phyloP scores from a whole-genome alignment of 2,888 invertebrate species.

The Heterodera filipjevi region DNA sequence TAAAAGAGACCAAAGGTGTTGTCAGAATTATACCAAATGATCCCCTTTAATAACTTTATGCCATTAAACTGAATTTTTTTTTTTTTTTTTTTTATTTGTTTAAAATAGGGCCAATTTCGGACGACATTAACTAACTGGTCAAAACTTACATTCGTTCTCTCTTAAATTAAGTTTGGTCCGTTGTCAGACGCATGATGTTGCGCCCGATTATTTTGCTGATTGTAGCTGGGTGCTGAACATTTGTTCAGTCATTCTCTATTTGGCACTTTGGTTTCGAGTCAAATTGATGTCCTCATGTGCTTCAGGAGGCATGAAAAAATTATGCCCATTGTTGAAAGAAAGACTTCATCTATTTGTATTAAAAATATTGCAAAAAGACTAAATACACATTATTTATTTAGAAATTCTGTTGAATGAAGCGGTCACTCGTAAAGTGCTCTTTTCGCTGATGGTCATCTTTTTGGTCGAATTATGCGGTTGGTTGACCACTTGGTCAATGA shows the following conservation, averaged over 20 bases:
- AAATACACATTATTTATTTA: too few relatives aligned
- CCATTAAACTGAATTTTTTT: too few relatives aligned
- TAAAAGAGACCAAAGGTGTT: too few relatives aligned
- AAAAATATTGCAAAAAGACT: too few relatives aligned
- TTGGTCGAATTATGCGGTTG: background rate
- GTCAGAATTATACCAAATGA: too few relatives aligned
- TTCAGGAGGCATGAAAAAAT: background rate
- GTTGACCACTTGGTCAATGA: background rate
- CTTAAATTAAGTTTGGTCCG: background rate
- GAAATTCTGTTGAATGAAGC: background rate
- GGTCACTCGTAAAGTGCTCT: background rate
- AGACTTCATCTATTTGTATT: too few relatives aligned
- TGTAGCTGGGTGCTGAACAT: conserved; percentile 4
- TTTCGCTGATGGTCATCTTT: background rate
- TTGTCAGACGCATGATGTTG: background rate
- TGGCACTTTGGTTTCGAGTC: conserved; percentile 2
- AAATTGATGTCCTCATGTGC: background rate
- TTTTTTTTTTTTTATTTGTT: too few relatives aligned
- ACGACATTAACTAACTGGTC: too few relatives aligned
- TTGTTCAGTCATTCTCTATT: background rate
- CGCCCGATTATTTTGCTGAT: background rate
- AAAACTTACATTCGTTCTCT: too few relatives aligned
- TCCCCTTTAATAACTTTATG: too few relatives aligned
- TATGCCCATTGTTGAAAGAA: too few relatives aligned
- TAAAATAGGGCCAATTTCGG: too few relatives aligned